Evolutionary conservation across 2,797 vertebrate species (phyloP).

Genomic region (Triplophysa yarkandensis): DNA sequence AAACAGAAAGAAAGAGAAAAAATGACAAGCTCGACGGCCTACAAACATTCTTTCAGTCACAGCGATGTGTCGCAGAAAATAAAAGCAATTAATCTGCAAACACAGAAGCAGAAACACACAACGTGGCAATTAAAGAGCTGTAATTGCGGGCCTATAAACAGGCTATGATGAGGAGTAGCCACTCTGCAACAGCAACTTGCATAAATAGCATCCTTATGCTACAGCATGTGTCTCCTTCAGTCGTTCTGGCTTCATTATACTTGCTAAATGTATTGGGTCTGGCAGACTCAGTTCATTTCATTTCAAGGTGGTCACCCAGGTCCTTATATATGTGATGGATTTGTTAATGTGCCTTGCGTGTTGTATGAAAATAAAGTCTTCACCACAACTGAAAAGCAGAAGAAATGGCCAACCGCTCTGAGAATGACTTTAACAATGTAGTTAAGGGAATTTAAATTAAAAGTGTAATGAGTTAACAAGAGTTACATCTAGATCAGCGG

Average conservation of each 20-base stretch:
- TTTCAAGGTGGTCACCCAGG: slow-evolving; percentile 18
- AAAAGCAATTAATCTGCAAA: slow-evolving; percentile 43
- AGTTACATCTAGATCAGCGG: not conserved
- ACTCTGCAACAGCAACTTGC: slow-evolving; percentile 46
- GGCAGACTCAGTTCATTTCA: slow-evolving; percentile 38
- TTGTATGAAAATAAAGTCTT: slow-evolving; percentile 29
- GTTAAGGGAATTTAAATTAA: slow-evolving; percentile 10
- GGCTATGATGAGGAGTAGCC: slow-evolving; percentile 57
- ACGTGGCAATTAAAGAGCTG: slow-evolving; percentile 64
- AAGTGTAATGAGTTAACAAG: not conserved
- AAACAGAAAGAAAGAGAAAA: slow-evolving; percentile 57
- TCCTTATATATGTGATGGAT: slow-evolving; percentile 42
- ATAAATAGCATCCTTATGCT: slow-evolving; percentile 50
- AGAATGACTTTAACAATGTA: not conserved
- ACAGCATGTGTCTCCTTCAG: slow-evolving; percentile 3
- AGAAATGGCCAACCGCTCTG: not conserved
- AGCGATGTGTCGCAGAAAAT: slow-evolving; percentile 15
- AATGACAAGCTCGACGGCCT: slow-evolving; percentile 44
- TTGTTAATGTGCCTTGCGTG: slow-evolving; percentile 39
- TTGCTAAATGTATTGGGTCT: slow-evolving; percentile 35
- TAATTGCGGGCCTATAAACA: slow-evolving; percentile 56
- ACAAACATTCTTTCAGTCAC: slow-evolving; percentile 55
- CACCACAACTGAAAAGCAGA: slow-evolving; percentile 10
- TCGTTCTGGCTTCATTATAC: slow-evolving; percentile 35
- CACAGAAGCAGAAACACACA: slow-evolving; percentile 49